Evolutionary conservation across 2,888 invertebrate genomes (phyloP).

Genomic region (Dendrolimus houi): DNA sequence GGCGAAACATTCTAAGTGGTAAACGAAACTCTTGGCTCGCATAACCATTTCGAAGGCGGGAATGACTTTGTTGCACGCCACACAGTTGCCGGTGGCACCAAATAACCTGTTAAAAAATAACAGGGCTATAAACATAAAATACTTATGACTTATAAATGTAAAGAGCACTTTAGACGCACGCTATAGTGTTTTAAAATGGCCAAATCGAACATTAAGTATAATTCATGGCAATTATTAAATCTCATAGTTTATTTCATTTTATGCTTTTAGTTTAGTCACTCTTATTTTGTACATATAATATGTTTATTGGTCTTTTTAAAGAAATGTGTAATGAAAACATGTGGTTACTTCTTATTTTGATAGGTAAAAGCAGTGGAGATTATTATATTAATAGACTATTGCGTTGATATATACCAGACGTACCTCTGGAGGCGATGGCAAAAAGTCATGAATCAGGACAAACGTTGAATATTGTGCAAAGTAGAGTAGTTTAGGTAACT

Average conservation of each 20-base stretch:
- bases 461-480: too few relatives aligned
- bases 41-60: slow-evolving; percentile 97
- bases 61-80: slow-evolving; percentile 94
- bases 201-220: slow-evolving; percentile 17
- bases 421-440: too few relatives aligned
- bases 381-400: too few relatives aligned
- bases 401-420: too few relatives aligned
- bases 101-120: slow-evolving; percentile 82
- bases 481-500: too few relatives aligned
- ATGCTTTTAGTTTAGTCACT: too few relatives aligned
- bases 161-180: slow-evolving; percentile 34
- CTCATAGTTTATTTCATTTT: slow-evolving; percentile 7
- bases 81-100: slow-evolving; percentile 92
- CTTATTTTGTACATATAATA: too few relatives aligned
- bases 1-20: slow-evolving; percentile 95
- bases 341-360: too few relatives aligned
- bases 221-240: slow-evolving; percentile 7
- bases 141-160: slow-evolving; percentile 36
- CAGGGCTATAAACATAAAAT: slow-evolving; percentile 36
- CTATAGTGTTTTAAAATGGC: slow-evolving; percentile 29
- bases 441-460: too few relatives aligned
- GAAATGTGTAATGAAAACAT: too few relatives aligned
- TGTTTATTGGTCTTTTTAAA: too few relatives aligned
- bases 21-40: slow-evolving; percentile 93
- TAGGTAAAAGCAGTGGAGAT: too few relatives aligned